Evolutionary conservation across 2,888 invertebrate genomes (phyloP), one percentile per base, ranked within the genome.

Genomic region (Drosophila pseudotalamancana): DNA sequence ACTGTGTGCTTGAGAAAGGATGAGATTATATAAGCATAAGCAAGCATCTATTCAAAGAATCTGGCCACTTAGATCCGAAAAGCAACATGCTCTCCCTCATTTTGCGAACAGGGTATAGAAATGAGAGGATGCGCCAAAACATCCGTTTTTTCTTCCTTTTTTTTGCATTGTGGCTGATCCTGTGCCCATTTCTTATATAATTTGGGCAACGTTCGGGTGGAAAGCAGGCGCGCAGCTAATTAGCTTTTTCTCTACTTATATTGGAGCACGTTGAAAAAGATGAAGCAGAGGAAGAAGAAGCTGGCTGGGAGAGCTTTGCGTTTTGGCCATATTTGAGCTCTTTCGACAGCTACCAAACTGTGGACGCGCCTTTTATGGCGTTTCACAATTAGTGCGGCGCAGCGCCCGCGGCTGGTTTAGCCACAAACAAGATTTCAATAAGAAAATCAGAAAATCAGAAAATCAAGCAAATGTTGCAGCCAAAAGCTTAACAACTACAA

Each of bases 361-460:
- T n/a, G 42, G 43, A 29, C 34, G 50, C 29, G 35, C 48, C 50
- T 62, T 65, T 83, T 71, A 70, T 65, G 86, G 86, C 77, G 83
- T 77, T 75, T 80, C 66, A 75, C 87, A 88, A 88, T 89, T 88
- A 89, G 86, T 79, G 83, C 77, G 72, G 45, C 65, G 74, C 73
- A 76, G 62, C 75, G 81, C 89, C 88, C 77, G 68, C 59, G 86
- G 87, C 72, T 60, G 39, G 39, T 56, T 54, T 29, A 43, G 66
- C 60, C 35, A 45, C 81, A 72, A 77, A 78, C 83, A 73, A 83
- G 85, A 79, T 81, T 83, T 87, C 87, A 85, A 83, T 85, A 78
- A 85, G 77, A 61, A 63, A 59, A 60, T 64, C 72, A 49, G 18
- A 62, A 62, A 78, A 79, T 81, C 75, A 70, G 74, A 62, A 63